Evolutionary conservation across 2,797 vertebrate species (phyloP).

Genomic region (Lophura swinhoii): DNA sequence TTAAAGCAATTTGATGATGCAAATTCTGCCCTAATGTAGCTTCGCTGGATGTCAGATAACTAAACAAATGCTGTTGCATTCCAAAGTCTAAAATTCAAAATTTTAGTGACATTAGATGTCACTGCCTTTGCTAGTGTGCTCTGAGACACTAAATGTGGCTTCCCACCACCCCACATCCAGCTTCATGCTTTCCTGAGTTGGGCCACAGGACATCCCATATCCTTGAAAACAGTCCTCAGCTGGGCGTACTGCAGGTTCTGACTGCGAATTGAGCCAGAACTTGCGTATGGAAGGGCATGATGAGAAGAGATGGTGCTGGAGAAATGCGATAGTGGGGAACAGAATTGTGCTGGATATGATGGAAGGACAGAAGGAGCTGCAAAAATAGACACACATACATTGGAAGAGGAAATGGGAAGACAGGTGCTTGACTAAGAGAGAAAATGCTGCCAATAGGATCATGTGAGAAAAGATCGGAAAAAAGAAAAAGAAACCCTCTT

Average conservation of each 20-base stretch:
- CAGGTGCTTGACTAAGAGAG: not conserved
- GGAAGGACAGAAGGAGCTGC: not conserved
- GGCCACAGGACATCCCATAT: not conserved
- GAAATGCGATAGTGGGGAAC: not conserved
- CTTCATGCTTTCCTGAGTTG: not conserved
- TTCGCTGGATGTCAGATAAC: not conserved
- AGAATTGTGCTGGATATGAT: not conserved
- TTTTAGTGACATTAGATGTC: not conserved
- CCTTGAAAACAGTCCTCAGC: not conserved
- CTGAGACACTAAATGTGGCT: not conserved
- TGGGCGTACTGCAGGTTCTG: not conserved
- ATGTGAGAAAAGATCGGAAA: not conserved
- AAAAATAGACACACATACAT: not conserved
- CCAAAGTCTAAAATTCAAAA: not conserved
- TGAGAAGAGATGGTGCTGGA: rapidly evolving
- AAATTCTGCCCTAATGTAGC: conserved; percentile 47
- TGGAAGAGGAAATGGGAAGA: not conserved
- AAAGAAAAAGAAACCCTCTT: not conserved
- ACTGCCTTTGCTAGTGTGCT: not conserved
- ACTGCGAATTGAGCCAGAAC: not conserved
- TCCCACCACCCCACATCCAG: not conserved
- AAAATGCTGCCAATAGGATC: rapidly evolving
- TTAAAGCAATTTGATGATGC: conserved; percentile 65
- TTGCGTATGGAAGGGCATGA: rapidly evolving
- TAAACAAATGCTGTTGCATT: conserved; percentile 29